Evolutionary conservation across 92 coral and sea anemone species (phyloP), one percentile per base, ranked within the genome.

Genomic region (Galaxea fascicularis): DNA sequence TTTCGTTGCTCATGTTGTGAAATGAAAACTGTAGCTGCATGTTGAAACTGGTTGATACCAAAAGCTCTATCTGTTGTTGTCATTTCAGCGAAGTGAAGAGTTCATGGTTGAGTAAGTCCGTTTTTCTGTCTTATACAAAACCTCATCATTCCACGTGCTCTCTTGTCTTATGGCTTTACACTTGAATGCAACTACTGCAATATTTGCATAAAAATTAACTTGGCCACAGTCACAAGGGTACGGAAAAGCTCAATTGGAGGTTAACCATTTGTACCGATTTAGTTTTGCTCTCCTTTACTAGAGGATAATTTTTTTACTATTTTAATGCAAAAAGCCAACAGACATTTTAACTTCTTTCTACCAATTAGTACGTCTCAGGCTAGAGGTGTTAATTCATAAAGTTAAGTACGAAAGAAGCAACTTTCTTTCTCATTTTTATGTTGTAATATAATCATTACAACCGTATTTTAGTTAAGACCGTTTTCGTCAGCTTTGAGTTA

Each of bases 141-240:
- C 51, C 22, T 29, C 4, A 25, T 20, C 24, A 20, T 49, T 29
- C 65, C 84, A 79, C 84, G 74, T 79, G 84, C 35, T 17, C 64
- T 16, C 63, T 73, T 76, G 81, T 41, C 8, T 76, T 45, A 21
- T 16, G 25, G 22, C 30, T 25, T 11, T 14, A 0, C 35, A 62
- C 39, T 35, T 24, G 39, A 41, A 54, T 57, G 35, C 13, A 45
- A 71, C 22, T 11, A 8, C 78, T 12, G 39, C 22, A 20, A 59
- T 25, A 60, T 77, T 77, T 60, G 71, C 59, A 77, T 60, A 22
- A 22, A 22, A 35, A 58, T 73, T 17, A 3, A 54, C 15, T 18
- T 53, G 9, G 49, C 24, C 59, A 8, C 24, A 31, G 63, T 7
- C 22, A 16, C 9, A 57, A 14, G 21, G 22, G 63, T 57, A 57